phyloP scores from a whole-genome alignment of 2,888 invertebrate species.

The Ectemnius lituratus region DNA sequence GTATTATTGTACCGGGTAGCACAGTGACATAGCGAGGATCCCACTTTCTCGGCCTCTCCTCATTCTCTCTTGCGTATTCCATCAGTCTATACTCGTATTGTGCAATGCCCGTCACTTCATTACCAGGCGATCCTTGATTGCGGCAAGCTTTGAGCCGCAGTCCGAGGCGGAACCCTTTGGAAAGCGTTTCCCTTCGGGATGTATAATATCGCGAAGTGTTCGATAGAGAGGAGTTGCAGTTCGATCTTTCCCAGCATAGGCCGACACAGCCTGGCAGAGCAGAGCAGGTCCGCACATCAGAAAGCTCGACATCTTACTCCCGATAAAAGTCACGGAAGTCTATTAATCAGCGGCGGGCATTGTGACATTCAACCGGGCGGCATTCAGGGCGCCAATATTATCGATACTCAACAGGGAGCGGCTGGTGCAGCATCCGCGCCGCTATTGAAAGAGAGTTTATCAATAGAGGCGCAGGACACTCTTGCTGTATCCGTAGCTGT shows the following conservation, averaged over 20 bases:
- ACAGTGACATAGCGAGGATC: constrained; percentile 33
- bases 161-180: not conserved
- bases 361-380: constrained; percentile 57
- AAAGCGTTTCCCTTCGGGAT: not conserved
- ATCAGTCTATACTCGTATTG: constrained; percentile 4
- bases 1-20: constrained; percentile 65
- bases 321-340: constrained; percentile 61
- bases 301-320: constrained; percentile 61
- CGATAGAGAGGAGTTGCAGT: not conserved
- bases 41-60: constrained; percentile 18
- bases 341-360: constrained; percentile 58
- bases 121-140: not conserved
- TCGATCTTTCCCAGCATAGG: not conserved
- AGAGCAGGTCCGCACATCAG: constrained; percentile 21
- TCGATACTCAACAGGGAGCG: constrained; percentile 54
- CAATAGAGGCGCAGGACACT: constrained; percentile 63
- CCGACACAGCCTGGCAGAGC: not conserved
- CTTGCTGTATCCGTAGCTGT: constrained; percentile 51
- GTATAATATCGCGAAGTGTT: not conserved
- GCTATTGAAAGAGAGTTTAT: constrained; percentile 63
- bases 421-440: constrained; percentile 50
- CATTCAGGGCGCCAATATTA: constrained; percentile 62
- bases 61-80: constrained; percentile 24
- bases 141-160: too few relatives aligned
- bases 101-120: not conserved